A percentile compares a stretch with the other conserved stretches of the same genome.
Evolutionary conservation across 2,797 vertebrate genomes (phyloP).

Genomic region (Ataeniobius toweri): DNA sequence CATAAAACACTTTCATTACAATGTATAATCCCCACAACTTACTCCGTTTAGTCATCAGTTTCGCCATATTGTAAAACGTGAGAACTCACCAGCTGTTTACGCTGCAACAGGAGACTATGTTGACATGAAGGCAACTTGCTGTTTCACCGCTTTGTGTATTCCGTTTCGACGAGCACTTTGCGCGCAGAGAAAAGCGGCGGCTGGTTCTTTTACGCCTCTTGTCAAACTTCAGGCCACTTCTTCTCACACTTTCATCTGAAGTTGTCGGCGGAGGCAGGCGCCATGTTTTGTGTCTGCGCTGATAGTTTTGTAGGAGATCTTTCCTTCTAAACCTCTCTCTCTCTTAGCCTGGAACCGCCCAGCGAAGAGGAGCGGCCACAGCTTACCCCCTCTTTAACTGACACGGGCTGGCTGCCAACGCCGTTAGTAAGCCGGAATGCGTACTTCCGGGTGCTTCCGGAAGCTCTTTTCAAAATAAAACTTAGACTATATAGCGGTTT

Average conservation of each 20-base stretch:
- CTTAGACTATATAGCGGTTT: accelerated
- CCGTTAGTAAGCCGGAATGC: background rate
- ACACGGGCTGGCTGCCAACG: conserved; percentile 1
- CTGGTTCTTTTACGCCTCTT: conserved; percentile 7
- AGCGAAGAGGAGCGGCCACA: conserved; percentile 59
- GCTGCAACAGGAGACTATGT: conserved; percentile 60
- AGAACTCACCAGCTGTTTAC: conserved; percentile 84
- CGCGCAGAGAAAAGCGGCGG: background rate
- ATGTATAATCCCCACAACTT: background rate
- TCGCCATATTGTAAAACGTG: conserved; percentile 12
- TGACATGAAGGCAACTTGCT: conserved; percentile 81
- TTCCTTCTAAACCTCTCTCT: conserved; percentile 58
- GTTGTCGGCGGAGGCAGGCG: conserved; percentile 71
- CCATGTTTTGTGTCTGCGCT: conserved; percentile 81
- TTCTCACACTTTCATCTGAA: conserved; percentile 66
- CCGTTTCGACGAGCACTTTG: conserved; percentile 43
- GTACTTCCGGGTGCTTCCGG: conserved; percentile 3
- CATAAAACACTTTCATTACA: background rate
- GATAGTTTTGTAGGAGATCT: conserved; percentile 68
- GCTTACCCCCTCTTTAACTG: conserved; percentile 6
- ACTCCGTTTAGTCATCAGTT: background rate
- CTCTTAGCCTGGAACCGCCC: conserved; percentile 75
- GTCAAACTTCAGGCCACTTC: conserved; percentile 68
- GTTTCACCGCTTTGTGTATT: conserved; percentile 49
- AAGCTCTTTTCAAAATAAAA: conserved; percentile 41